Evolutionary conservation across 2,888 invertebrate genomes (phyloP).

Genomic region (Aporophyla nigra): DNA sequence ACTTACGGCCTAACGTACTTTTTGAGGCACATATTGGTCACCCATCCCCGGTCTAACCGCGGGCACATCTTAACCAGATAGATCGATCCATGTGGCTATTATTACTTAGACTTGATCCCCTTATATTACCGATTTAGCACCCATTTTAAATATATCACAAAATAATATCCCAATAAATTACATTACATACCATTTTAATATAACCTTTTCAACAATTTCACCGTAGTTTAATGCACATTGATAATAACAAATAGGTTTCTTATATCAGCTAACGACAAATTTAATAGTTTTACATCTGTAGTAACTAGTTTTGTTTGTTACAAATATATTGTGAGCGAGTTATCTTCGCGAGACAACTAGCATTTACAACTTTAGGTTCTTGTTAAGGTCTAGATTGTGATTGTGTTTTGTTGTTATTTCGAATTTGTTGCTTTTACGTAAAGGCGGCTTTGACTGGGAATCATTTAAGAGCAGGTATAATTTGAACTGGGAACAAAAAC

Average conservation of each 20-base stretch:
- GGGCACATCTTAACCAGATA: no score
- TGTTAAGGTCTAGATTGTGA: slow-evolving; percentile 61
- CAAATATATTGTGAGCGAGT: slow-evolving; percentile 68
- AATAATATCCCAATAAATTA: slow-evolving; percentile 44
- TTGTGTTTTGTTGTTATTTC: slow-evolving; percentile 17
- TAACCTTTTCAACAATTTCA: slow-evolving; percentile 42
- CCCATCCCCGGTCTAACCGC: no score
- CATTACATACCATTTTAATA: slow-evolving; percentile 22
- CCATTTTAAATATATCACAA: slow-evolving; percentile 23
- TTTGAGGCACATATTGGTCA: no score
- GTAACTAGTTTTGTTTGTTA: slow-evolving; percentile 66
- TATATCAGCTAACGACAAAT: slow-evolving; percentile 73
- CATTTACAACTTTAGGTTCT: slow-evolving; percentile 69
- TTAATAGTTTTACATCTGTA: slow-evolving; percentile 71
- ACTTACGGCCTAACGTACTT: no score
- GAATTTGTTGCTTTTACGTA: slow-evolving; percentile 9
- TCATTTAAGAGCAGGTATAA: slow-evolving; percentile 3
- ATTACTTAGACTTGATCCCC: no score
- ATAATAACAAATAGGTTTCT: slow-evolving; percentile 53
- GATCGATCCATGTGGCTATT: no score
- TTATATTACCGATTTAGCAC: slow-evolving; percentile 1
- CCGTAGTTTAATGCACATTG: slow-evolving; percentile 55
- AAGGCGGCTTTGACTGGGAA: not conserved
- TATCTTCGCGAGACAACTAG: slow-evolving; percentile 67
- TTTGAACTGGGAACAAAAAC: not conserved